phyloP scores from a whole-genome alignment of 2,113 vertebrate genomes.

The Cnemophilus loriae region DNA sequence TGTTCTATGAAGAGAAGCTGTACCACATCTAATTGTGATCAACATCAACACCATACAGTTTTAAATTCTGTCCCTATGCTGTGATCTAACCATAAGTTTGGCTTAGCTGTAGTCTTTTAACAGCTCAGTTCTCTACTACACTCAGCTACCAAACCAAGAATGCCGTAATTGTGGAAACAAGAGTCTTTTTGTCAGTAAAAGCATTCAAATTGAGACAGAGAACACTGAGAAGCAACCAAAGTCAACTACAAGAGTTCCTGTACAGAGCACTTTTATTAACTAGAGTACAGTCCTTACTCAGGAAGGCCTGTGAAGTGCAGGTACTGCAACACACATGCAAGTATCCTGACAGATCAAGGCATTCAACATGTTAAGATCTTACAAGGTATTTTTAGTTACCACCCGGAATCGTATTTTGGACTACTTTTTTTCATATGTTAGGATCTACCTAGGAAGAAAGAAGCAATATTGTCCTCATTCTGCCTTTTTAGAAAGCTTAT shows the following conservation, averaged over 20 bases:
- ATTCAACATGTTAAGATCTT: background rate
- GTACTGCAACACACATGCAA: background rate
- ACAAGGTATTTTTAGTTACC: slow-evolving; percentile 17
- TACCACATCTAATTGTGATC: background rate
- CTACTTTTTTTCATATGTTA: background rate
- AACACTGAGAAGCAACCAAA: background rate
- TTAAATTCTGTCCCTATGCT: background rate
- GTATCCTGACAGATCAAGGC: background rate
- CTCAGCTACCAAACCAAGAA: background rate
- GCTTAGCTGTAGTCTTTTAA: background rate
- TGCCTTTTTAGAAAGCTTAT: slow-evolving; percentile 29
- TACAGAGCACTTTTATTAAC: background rate
- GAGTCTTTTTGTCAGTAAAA: background rate
- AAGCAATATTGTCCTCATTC: slow-evolving; percentile 42
- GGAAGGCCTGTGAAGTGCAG: background rate
- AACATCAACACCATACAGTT: background rate
- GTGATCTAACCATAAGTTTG: background rate
- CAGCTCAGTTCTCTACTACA: background rate
- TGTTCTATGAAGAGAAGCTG: background rate
- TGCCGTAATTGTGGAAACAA: background rate
- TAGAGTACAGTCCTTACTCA: background rate
- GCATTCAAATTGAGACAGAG: background rate
- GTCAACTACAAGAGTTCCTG: background rate
- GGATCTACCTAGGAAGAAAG: slow-evolving; percentile 1
- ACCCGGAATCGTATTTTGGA: slow-evolving; percentile 28